These are phyloP conservation scores for Drosophila dunni DNA, from an alignment of 1,140 invertebrate species.

Conservation along the genomic window DNA sequence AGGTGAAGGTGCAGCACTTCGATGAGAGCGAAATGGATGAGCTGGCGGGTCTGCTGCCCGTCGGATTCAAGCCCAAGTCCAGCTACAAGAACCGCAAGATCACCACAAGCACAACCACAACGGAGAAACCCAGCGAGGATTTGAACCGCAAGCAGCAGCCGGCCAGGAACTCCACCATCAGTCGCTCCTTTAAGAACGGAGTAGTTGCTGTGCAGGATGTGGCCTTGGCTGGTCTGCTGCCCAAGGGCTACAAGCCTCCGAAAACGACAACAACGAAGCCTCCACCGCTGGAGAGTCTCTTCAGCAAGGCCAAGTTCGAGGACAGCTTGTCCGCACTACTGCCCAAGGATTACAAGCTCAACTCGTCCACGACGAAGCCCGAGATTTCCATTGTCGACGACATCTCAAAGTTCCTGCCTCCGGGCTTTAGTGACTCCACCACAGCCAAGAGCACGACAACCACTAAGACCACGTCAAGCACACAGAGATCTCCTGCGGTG, in stretches of 20 bases:
- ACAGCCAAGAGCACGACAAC: background rate
- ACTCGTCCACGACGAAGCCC: slow-evolving; percentile 59
- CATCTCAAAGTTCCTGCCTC: slow-evolving; percentile 88
- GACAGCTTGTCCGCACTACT: slow-evolving; percentile 85
- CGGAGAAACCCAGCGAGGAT: slow-evolving; percentile 42
- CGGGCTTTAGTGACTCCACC: slow-evolving; percentile 86
- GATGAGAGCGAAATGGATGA: slow-evolving; percentile 88
- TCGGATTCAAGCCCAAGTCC: slow-evolving; percentile 87
- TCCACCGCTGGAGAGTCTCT: slow-evolving; percentile 56
- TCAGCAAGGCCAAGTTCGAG: slow-evolving; percentile 75
- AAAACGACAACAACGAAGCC: slow-evolving; percentile 17
- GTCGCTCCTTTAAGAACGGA: slow-evolving; percentile 78
- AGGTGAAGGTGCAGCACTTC: slow-evolving; percentile 88
- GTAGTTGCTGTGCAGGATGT: slow-evolving; percentile 71
- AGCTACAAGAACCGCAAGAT: slow-evolving; percentile 86
- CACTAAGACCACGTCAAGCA: background rate
- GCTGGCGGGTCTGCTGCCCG: slow-evolving; percentile 86
- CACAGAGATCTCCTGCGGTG: slow-evolving; percentile 56
- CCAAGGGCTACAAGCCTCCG: slow-evolving; percentile 87
- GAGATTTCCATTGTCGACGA: slow-evolving; percentile 82
- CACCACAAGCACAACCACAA: slow-evolving; percentile 85
- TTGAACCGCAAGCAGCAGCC: slow-evolving; percentile 55
- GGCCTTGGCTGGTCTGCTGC: slow-evolving; percentile 86
- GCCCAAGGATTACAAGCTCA: slow-evolving; percentile 88
- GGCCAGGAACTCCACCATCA: slow-evolving; percentile 77